Base-by-base conservation (phyloP, 1,140 invertebrate species). In the Pseudachorutes palmiensis region DNA sequence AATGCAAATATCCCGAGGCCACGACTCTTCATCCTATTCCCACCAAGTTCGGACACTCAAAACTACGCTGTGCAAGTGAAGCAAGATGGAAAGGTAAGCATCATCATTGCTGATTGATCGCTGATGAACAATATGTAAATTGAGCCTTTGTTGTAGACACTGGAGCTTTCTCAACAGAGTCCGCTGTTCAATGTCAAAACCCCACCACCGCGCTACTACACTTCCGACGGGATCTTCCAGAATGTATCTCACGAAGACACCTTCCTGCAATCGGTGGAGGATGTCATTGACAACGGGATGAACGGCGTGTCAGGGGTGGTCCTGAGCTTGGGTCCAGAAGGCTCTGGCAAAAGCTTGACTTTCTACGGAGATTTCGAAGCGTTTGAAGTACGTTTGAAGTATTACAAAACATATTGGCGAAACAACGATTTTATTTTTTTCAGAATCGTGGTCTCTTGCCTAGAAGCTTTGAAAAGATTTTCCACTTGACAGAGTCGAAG, bases 301-400 rank as follows among this genome's bases (percentile, higher is more conserved):
- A 28, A 65, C 1, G 70, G 70, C 1, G 31, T 41, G n/a, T 66
- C 70, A 24, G 67, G 62, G 28, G 48, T 69, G 22, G 55, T 72
- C 51, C 31, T 72, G 12, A n/a, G 32, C 9, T 22, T 72, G 30
- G 70, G 67, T 19, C 45, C 70, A 22, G 65, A 66, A 58, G 19
- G 33, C 9, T 67, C 70, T 2, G 70, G 70, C 28, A 69, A 72
- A 58, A 58, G 36, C 28, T 72, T 67, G 30, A 72, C 60, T 24
- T 62, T 72, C 2, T 69, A 67, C 29, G 70, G 70, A 12, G 29
- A 55, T 19, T 24, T 51, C 0, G 51, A 45, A 16, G 61, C 60
- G 49, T 72, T 63, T 49, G 60, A 66, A 26, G 70, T 72, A 66
- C 60, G 31, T 12, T n/a, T n/a, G n/a, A n/a, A n/a, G n/a, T n/a